phyloP scores from a whole-genome alignment of 2,888 invertebrate genomes.

The Polymixis lichenea region DNA sequence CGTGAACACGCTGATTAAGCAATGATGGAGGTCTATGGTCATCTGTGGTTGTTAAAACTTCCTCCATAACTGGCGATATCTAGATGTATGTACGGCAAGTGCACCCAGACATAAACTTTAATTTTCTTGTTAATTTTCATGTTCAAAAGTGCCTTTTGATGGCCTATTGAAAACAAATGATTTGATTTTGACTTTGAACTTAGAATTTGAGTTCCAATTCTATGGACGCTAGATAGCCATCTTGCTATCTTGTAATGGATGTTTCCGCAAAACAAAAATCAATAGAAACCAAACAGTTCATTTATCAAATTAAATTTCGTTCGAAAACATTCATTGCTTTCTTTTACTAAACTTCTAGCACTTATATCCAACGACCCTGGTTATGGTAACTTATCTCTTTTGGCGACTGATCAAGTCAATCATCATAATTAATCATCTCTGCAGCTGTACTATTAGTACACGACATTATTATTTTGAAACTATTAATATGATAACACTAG shows the following conservation, averaged over 20 bases:
- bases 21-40: no score
- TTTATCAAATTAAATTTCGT: no score
- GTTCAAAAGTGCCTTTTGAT: background rate
- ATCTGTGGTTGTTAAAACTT: no score
- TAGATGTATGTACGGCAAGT: background rate
- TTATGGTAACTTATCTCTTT: no score
- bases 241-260: background rate
- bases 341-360: no score
- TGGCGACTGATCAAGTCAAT: no score
- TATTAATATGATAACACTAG: slow-evolving; percentile 5
- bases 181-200: background rate
- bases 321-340: no score
- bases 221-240: background rate
- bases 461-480: slow-evolving; percentile 23
- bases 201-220: background rate
- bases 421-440: background rate
- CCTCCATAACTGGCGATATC: background rate
- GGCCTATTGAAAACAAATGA: background rate
- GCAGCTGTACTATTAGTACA: slow-evolving; percentile 19
- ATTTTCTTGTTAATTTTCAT: background rate
- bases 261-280: no score
- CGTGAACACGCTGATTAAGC: no score
- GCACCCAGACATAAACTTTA: background rate
- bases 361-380: no score
- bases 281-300: no score